Base-by-base conservation (phyloP, 2,888 invertebrate species). In the Drosophila helvetica region DNA sequence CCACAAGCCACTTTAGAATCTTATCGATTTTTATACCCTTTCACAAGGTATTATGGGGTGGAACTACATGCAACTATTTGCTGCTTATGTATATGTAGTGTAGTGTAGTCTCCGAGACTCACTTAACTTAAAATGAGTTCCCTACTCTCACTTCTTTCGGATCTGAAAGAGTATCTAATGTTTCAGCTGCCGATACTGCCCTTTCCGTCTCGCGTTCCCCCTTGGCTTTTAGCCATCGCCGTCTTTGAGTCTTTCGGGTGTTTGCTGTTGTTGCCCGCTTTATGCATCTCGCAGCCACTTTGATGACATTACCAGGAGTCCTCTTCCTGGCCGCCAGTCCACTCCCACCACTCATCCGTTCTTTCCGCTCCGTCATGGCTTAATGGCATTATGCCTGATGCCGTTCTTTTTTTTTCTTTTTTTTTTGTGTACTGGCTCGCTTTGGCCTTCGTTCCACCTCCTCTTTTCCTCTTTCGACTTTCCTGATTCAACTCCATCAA, bases 281-380 rank as follows among this genome's bases (percentile, higher is more conserved):
- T 86, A 86, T 84, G 81, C 88, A 79, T 84, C 86, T 86, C 74
- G 71, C 52, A 75, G 88, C 85, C 80, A 87, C 86, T 88, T 86
- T 88, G 82, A 87, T 86, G 85, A 88, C 88, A 88, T 87, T 86
- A 86, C 77, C 76, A 81, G 78, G 75, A 61, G 52, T 47, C 22
- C 56, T 52, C 47, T 65, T 42, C 51, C 54, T 55, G 57, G 18
- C 46, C n/a, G 38, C 19, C 27, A 27, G 19, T 48, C 25, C 45
- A 30, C 50, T 17, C 46, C n/a, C 30, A 42, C 12, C 68, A 15
- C 46, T 52, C 19, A 59, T 53, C 52, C 57, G 43, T 57, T 55
- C 18, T 64, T 71, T 72, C 19, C 61, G 65, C 60, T 78, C 52
- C 53, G 80, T 80, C 83, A 88, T 74, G 77, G 77, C 79, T 79